phyloP scores from a whole-genome alignment of 2,797 vertebrate species.

The Momotus momota region DNA sequence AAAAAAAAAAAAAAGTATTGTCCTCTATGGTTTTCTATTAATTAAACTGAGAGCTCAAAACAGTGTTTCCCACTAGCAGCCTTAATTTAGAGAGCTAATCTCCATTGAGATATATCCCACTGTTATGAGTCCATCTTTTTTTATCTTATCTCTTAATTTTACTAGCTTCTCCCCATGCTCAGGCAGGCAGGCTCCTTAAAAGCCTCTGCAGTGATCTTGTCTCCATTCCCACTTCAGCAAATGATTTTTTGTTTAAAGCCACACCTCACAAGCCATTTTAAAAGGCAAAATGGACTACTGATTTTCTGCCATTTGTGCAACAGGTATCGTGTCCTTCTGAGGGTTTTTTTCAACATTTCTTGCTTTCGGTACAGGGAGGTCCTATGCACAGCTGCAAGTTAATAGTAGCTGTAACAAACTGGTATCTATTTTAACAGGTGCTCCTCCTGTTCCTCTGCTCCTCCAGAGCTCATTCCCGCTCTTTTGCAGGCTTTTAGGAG shows the following conservation, averaged over 20 bases:
- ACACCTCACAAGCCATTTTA: neutral
- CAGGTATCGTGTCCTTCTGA: neutral
- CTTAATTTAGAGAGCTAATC: neutral
- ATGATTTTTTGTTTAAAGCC: neutral
- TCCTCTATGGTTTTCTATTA: neutral
- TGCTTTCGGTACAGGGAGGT: neutral
- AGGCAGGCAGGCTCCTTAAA: neutral
- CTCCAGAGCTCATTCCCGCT: neutral
- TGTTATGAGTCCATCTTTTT: neutral
- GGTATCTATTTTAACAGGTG: constrained; percentile 65
- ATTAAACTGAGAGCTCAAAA: neutral
- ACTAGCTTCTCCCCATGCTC: neutral
- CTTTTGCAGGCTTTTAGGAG: neutral
- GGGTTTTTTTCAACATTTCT: neutral
- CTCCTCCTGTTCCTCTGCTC: constrained; percentile 8
- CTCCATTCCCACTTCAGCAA: neutral
- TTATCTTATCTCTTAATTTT: neutral
- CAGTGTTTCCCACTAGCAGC: neutral
- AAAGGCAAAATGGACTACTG: neutral
- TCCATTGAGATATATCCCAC: neutral
- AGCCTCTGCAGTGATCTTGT: neutral
- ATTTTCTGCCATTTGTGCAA: neutral
- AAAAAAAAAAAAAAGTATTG: neutral
- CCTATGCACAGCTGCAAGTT: constrained; percentile 38
- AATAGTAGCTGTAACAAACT: constrained; percentile 38